Evolutionary conservation across 2,888 invertebrate species (phyloP), one percentile per base, ranked within the genome.

Genomic region (Amiota communis): DNA sequence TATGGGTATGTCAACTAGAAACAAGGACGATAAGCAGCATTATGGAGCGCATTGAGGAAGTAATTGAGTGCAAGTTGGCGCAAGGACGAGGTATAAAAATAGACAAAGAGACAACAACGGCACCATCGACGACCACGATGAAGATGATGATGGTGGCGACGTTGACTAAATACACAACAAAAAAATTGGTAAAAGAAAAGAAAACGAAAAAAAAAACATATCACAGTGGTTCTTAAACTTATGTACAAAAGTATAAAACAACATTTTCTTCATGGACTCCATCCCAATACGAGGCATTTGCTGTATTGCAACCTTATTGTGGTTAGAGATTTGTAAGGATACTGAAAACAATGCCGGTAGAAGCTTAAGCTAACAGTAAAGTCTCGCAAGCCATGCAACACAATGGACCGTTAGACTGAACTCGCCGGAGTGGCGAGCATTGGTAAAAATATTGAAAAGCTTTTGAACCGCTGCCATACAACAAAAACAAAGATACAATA

Each of bases 21-120:
- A 85, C 87, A 86, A 87, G 85, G 85, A 85, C 85, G 85, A 85
- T 81, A 85, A 85, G 84, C 36, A 36, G 36, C 87, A 86, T 87
- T 85, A 85, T 85, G 83, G 82, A 84, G 86, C 83, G 87, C 87
- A 85, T 86, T 85, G 86, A 85, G 87, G 86, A 85, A 85, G 86
- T 86, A 85, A 85, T 87, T 87, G 84, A 81, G 81, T 84, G 85
- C 79, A 85, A 73, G 80, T 78, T 77, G 78, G 80, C 36, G 36
- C 81, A 82, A 81, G 81, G 81, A 80, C 84, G 78, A 74, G 77
- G 71, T 72, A 63, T 64, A 69, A 59, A 76, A 74, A 78, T 64
- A 72, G 49, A 59, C 63, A 59, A 71, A 15, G 65, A 51, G 15
- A 15, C 48, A 10, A 51, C 23, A 10, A 64, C 64, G 51, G 23